Evolutionary conservation across 2,113 vertebrate species (phyloP).

Genomic region (Gobio gobio): DNA sequence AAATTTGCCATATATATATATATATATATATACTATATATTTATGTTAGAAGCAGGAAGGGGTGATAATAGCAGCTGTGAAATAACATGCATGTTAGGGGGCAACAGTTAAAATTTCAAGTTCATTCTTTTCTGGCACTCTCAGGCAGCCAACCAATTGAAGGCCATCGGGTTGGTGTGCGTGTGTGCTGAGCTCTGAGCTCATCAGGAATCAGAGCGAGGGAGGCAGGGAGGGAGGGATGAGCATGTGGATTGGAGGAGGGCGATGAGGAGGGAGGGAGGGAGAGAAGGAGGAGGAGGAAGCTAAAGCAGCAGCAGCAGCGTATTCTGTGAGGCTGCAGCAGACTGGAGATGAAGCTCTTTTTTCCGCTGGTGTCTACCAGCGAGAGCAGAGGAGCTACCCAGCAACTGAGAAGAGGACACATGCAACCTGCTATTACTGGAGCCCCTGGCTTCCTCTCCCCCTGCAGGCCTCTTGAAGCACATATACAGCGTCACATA

Average conservation of each 20-base stretch:
- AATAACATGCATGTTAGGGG: background rate
- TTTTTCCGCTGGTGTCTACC: slow-evolving; percentile 62
- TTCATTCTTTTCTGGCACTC: background rate
- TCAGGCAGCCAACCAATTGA: background rate
- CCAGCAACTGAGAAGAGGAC: slow-evolving; percentile 52
- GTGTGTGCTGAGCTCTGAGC: slow-evolving; percentile 43
- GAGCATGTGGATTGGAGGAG: slow-evolving; percentile 65
- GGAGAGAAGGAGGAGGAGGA: slow-evolving; percentile 46
- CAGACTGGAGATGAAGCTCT: slow-evolving; percentile 73
- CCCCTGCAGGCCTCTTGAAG: slow-evolving; percentile 63
- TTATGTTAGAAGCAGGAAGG: background rate
- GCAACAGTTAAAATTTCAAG: slow-evolving; percentile 18
- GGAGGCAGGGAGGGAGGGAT: slow-evolving; percentile 55
- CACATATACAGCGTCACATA: slow-evolving; percentile 49
- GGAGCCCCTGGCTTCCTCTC: slow-evolving; percentile 66
- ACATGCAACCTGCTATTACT: slow-evolving; percentile 60
- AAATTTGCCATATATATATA: background rate
- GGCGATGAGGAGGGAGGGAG: slow-evolving; percentile 52
- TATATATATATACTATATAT: background rate
- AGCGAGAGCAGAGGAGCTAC: slow-evolving; percentile 57
- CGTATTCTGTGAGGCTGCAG: slow-evolving; percentile 75
- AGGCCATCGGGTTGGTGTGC: slow-evolving; percentile 11
- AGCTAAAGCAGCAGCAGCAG: slow-evolving; percentile 65
- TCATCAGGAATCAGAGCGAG: slow-evolving; percentile 39
- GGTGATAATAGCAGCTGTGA: background rate